Conservation (phyloP, 2,113 vertebrate genomes). For the Zosterops pallidus region DNA sequence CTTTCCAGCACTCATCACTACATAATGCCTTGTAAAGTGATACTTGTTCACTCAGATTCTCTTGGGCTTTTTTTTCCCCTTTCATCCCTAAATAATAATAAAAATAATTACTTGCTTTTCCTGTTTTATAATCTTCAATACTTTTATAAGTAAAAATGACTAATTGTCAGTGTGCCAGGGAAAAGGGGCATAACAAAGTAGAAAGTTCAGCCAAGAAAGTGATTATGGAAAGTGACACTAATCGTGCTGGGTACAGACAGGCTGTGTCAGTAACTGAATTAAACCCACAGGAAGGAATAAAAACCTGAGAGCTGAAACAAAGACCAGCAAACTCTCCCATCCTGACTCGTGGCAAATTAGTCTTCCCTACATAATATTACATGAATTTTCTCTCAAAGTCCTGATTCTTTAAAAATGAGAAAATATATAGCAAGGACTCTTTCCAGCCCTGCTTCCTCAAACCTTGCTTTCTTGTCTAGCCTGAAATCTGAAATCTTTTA, state of each 20-base stretch:
- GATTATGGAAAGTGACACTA: background rate
- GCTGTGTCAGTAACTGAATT: background rate
- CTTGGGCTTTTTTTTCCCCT: background rate
- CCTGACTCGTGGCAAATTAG: background rate
- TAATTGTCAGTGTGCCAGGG: background rate
- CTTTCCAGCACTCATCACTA: background rate
- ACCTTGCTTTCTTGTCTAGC: background rate
- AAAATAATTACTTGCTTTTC: background rate
- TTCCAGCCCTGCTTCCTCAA: background rate
- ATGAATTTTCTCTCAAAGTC: background rate
- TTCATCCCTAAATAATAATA: background rate
- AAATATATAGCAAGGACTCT: background rate
- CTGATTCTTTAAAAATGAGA: background rate
- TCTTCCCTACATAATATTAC: background rate
- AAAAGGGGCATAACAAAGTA: background rate
- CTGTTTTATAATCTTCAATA: background rate
- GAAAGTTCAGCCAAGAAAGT: background rate
- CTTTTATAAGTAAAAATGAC: background rate
- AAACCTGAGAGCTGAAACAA: background rate
- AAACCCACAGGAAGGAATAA: background rate
- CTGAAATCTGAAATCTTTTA: background rate
- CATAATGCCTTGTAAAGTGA: background rate
- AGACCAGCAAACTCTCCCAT: background rate
- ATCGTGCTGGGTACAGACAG: background rate
- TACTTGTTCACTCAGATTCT: background rate